A percentile compares a stretch with the other conserved stretches of the same genome.
These are phyloP conservation scores for Setipinna tenuifilis DNA, from an alignment of 2,797 vertebrate species.

Conservation along the genomic window DNA sequence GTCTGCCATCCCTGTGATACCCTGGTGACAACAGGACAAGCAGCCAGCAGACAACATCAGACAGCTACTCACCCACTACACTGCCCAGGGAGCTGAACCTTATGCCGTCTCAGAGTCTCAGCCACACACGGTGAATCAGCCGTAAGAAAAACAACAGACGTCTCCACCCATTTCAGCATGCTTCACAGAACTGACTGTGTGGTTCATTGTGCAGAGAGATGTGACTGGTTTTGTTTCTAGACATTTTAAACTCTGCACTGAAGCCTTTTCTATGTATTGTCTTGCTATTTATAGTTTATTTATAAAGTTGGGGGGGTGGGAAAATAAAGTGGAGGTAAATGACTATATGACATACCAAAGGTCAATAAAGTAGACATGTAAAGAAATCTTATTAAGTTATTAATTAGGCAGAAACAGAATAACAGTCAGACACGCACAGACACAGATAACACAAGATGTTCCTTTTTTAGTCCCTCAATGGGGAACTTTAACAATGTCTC, in stretches of 20 bases:
- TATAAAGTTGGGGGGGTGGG: too few species aligned
- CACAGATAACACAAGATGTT: background rate
- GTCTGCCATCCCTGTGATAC: background rate
- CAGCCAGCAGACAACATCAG: background rate
- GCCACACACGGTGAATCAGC: background rate
- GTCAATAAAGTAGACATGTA: too few species aligned
- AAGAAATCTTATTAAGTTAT: too few species aligned
- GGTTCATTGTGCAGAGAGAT: too few species aligned
- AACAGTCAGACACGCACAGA: background rate
- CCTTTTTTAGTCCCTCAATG: too few species aligned
- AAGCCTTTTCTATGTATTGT: background rate
- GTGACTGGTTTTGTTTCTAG: too few species aligned
- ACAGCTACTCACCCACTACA: background rate
- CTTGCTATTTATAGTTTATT: too few species aligned
- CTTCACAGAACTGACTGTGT: background rate
- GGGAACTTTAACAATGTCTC: too few species aligned
- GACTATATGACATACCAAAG: too few species aligned
- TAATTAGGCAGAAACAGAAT: too few species aligned
- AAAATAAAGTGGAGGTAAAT: too few species aligned
- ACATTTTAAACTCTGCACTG: background rate
- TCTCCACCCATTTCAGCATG: slow-evolving; percentile 4
- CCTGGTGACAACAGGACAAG: background rate
- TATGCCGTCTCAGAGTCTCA: background rate
- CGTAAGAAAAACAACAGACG: background rate
- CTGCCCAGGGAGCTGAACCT: too few species aligned